phyloP scores from a whole-genome alignment of 2,888 invertebrate genomes.

The Metalampra italica region DNA sequence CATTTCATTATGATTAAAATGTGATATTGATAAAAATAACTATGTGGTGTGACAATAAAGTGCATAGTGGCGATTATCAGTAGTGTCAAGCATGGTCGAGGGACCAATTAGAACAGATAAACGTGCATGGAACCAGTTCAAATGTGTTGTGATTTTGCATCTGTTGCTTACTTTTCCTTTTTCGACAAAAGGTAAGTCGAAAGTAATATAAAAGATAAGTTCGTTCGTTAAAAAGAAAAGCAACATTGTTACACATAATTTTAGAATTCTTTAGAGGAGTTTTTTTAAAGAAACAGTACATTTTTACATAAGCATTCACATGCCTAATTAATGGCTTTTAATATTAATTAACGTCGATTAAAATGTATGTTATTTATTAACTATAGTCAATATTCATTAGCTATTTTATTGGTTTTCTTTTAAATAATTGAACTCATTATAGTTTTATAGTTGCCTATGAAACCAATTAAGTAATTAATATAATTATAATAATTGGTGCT shows the following conservation, averaged over 20 bases:
- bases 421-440: neutral
- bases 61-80: slow-evolving; percentile 49
- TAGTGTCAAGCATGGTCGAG: slow-evolving; percentile 69
- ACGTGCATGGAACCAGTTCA: slow-evolving; percentile 64
- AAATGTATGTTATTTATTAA: neutral
- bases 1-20: neutral
- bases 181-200: slow-evolving; percentile 52
- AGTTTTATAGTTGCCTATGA: neutral
- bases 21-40: slow-evolving; percentile 14
- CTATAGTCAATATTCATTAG: neutral
- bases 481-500: too few species aligned
- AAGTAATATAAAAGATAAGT: slow-evolving; percentile 7
- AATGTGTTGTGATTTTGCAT: slow-evolving; percentile 59
- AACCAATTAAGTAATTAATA: neutral
- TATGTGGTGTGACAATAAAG: slow-evolving; percentile 40
- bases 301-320: too few species aligned
- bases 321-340: neutral
- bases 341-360: neutral
- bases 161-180: slow-evolving; percentile 54
- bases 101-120: slow-evolving; percentile 64
- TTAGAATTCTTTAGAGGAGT: neutral
- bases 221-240: neutral
- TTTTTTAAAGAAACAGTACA: neutral
- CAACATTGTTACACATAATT: neutral
- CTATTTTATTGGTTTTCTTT: neutral